Evolutionary conservation across 1,140 invertebrate genomes (phyloP), one percentile per base, ranked within the genome.

Genomic region (Amphibalanus amphitrite): DNA sequence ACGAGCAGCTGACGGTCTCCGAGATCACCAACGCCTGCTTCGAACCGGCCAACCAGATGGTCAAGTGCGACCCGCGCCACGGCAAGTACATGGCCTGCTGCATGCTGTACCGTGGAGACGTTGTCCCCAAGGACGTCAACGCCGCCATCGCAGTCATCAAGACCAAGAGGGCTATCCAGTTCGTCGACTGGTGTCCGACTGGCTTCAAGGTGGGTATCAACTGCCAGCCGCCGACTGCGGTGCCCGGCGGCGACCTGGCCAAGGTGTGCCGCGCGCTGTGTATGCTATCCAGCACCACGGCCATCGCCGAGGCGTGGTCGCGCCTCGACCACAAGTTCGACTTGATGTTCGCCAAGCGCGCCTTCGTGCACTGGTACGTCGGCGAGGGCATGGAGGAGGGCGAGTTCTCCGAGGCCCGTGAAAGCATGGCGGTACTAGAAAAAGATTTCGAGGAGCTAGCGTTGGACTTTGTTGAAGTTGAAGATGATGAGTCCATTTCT

Each of bases 301-400:
- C n/a, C n/a, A n/a, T n/a, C n/a, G n/a, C n/a, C n/a, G 83, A 84
- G 73, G 91, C 90, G 29, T 92, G 89, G 90, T 86, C 86, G 65
- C 84, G 88, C 67, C 77, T 90, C 1, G 81, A 83, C 71, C 82
- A 83, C 72, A 90, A 91, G n/a, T n/a, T n/a, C n/a, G n/a, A n/a
- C n/a, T n/a, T n/a, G n/a, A n/a, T n/a, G n/a, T n/a, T n/a, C n/a
- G n/a, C n/a, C n/a, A n/a, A n/a, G n/a, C n/a, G n/a, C n/a, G n/a
- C n/a, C n/a, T n/a, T n/a, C n/a, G n/a, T n/a, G n/a, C n/a, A n/a
- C n/a, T n/a, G n/a, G n/a, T n/a, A n/a, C n/a, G n/a, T n/a, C n/a
- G n/a, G n/a, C n/a, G 89, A 92, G 83, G 89, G 89, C 78, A 90
- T 91, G 88, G 89, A 91, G 79, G 88, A 90, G 79, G 88, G 88